Evolutionary conservation across 2,113 vertebrate genomes (phyloP), one percentile per base, ranked within the genome.

Genomic region (Anguilla japonica): DNA sequence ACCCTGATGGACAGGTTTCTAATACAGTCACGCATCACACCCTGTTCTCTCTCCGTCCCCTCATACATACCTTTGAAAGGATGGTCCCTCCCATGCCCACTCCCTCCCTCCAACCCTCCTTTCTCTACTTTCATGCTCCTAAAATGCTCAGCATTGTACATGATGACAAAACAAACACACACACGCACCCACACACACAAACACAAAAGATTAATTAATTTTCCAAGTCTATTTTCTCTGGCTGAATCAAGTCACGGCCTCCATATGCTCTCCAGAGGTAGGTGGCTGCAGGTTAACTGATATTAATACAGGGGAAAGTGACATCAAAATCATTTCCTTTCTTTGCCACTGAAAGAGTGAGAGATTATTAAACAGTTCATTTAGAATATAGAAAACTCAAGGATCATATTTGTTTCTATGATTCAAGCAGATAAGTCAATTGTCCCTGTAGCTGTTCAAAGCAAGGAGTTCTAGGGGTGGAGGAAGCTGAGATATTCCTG

Each of bases 311-410:
- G 71, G 11, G 71, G 71, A n/a, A 9, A 22, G 11, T 34, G 29
- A 0, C 29, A 75, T 75, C n/a, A 75, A 34, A 20, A 71, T 71
- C 79, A 88, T 87, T 86, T 91, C 0, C 89, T 91, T 88, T 89
- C 86, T 89, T 79, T 85, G 88, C 13, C 16, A 26, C 81, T n/a
- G 46, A 82, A 46, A 9, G 6, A 43, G 56, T 20, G 82, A 81
- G 60, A 79, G 88, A 88, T 79, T 81, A 84, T 75, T 41, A 79
- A 11, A 34, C 80, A 63, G 85, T 41, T 34, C 26, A 75, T 75
- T 75, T 26, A 75, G 86, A 86, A 79, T 87, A n/a, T 50, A 87
- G 90, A 5, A 71, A 88, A 89, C 78, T 81, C 41, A 67, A 22
- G 2, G 3, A 22, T 26, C 18, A 67, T 86, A 29, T 75, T 20